A percentile compares a stretch with the other conserved stretches of the same genome.
These are phyloP conservation scores for Heliconius cydno DNA, from an alignment of 2,888 invertebrate genomes.

Conservation along the genomic window DNA sequence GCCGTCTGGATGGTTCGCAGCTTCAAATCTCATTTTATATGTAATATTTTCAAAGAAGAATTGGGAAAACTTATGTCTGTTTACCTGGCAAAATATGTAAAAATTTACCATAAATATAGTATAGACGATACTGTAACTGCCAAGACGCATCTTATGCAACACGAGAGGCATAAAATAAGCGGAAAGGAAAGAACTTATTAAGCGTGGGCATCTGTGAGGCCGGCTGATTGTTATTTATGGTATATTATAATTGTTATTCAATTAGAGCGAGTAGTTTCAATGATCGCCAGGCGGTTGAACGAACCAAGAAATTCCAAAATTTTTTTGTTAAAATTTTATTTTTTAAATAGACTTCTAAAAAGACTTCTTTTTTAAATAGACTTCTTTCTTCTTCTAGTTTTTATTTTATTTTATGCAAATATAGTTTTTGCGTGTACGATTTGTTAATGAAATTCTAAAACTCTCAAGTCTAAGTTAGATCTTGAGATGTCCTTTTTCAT, in stretches of 20 bases:
- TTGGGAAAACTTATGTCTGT: background rate
- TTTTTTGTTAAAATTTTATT: background rate
- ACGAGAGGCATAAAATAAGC: background rate
- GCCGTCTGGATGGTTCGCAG: background rate
- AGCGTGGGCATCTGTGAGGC: slow-evolving; percentile 62
- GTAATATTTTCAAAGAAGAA: no score
- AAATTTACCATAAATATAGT: background rate
- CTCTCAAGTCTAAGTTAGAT: no score
- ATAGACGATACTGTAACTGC: background rate
- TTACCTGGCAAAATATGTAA: background rate
- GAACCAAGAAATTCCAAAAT: slow-evolving; percentile 1
- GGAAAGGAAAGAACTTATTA: slow-evolving; percentile 49
- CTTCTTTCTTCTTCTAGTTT: background rate
- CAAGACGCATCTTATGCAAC: slow-evolving; percentile 22
- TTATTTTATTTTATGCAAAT: background rate
- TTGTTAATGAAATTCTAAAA: background rate
- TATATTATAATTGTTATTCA: slow-evolving; percentile 66
- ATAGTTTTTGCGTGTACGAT: background rate
- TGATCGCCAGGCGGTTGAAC: slow-evolving; percentile 30
- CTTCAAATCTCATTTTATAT: background rate
- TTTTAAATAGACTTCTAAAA: background rate
- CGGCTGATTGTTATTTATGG: slow-evolving; percentile 76
- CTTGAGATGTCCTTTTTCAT: no score
- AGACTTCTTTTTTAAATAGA: no score
- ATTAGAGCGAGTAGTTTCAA: slow-evolving; percentile 54